These are phyloP conservation scores for Periophthalmodon schlosseri DNA, from an alignment of 2,113 vertebrate species.

Conservation along the genomic window DNA sequence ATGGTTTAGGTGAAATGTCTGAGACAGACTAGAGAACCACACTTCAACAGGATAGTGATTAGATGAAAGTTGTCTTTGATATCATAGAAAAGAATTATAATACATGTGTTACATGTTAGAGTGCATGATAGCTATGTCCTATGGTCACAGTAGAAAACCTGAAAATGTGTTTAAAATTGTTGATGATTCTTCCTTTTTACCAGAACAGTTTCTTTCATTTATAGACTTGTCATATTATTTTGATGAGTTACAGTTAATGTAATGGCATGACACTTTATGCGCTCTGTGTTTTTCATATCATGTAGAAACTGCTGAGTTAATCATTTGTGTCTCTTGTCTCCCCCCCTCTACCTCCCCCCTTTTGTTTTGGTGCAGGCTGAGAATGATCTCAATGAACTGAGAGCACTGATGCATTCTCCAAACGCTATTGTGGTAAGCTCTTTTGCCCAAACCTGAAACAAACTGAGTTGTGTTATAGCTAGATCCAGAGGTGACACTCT, in stretches of 20 bases:
- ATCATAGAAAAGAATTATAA: background rate
- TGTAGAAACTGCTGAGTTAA: constrained; percentile 67
- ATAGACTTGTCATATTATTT: background rate
- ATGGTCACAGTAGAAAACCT: no score
- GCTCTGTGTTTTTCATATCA: constrained; percentile 15
- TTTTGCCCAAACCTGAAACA: constrained; percentile 51
- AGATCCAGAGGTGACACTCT: constrained; percentile 28
- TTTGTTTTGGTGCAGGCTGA: constrained; percentile 89
- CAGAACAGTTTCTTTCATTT: background rate
- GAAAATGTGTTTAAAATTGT: no score
- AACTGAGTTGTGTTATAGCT: constrained; percentile 35
- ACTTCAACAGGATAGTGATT: background rate
- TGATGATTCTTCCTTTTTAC: background rate
- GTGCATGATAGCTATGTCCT: background rate
- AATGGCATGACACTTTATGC: background rate
- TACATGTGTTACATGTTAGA: background rate
- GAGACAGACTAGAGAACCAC: background rate
- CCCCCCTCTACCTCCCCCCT: constrained; percentile 44
- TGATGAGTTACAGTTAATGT: background rate
- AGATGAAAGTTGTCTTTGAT: background rate
- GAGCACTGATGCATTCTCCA: constrained; percentile 99
- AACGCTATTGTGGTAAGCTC: constrained; percentile 98
- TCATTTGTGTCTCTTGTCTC: constrained; percentile 75
- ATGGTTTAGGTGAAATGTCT: no score
- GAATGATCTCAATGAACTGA: constrained; percentile 99